These are phyloP conservation scores for Bombus breviceps DNA, from an alignment of 1,140 invertebrate genomes.

Conservation along the genomic window DNA sequence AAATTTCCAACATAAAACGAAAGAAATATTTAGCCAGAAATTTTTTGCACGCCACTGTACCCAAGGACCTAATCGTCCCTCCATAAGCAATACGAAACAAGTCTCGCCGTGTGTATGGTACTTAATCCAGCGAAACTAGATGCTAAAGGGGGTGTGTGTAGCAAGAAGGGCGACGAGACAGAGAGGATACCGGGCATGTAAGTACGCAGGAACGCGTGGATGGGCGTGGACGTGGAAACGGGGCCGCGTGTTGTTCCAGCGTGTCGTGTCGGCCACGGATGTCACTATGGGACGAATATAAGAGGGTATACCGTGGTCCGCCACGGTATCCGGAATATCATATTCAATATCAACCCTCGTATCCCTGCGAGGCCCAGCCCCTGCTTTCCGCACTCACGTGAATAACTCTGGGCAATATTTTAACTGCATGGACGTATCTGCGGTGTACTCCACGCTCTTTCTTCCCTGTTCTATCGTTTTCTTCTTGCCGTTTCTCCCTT, in stretches of 20 bases:
- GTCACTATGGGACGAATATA: slow-evolving; percentile 69
- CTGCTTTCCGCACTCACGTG: slow-evolving; percentile 66
- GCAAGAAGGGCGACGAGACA: not conserved
- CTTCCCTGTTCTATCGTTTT: slow-evolving; percentile 7
- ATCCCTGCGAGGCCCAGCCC: slow-evolving; percentile 38
- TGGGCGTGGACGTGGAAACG: slow-evolving; percentile 44
- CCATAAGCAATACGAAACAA: too few relatives aligned
- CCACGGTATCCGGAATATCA: slow-evolving; percentile 75
- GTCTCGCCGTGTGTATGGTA: not conserved
- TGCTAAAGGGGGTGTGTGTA: not conserved
- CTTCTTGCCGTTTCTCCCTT: not conserved
- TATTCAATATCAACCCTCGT: slow-evolving; percentile 76
- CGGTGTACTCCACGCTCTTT: slow-evolving; percentile 43
- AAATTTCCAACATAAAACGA: too few relatives aligned
- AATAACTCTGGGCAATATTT: slow-evolving; percentile 77
- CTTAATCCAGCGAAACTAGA: not conserved
- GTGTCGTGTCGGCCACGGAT: slow-evolving; percentile 44
- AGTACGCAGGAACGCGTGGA: slow-evolving; percentile 39
- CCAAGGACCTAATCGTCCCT: too few relatives aligned
- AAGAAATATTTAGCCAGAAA: not conserved
- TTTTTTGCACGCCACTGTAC: not conserved
- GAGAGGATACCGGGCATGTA: slow-evolving; percentile 25
- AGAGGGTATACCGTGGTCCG: slow-evolving; percentile 70
- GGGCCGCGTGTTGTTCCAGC: slow-evolving; percentile 41
- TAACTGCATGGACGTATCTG: slow-evolving; percentile 58